Percentiles rank a stretch among this genome's conserved stretches.
Evolutionary conservation across 1,140 invertebrate genomes (phyloP).

Genomic region (Drosophila asahinai): DNA sequence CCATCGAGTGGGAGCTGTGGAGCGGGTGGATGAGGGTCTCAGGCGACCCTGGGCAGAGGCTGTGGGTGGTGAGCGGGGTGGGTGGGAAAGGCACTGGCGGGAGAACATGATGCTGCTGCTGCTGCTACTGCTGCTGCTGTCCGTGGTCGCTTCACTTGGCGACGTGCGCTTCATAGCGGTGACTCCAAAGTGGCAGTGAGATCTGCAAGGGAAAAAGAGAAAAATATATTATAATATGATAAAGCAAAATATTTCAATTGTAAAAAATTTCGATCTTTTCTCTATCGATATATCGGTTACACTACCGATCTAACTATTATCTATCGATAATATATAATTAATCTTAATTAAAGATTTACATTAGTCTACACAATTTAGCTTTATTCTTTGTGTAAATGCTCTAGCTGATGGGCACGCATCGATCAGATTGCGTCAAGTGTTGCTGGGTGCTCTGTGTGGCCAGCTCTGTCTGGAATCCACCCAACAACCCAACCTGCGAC

Average conservation of each 20-base stretch:
- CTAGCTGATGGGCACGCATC: no score
- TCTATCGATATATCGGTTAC: no score
- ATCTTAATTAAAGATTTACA: no score
- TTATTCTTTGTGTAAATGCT: background rate
- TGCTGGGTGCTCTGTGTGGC: background rate
- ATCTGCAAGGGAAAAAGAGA: conserved; percentile 47
- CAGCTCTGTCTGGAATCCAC: background rate
- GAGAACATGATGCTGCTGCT: conserved; percentile 66
- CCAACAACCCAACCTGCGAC: background rate
- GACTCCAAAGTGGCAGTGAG: conserved; percentile 47
- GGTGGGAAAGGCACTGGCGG: conserved; percentile 83
- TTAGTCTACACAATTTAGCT: background rate
- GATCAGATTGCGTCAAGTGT: no score
- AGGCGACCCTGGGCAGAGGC: conserved; percentile 18
- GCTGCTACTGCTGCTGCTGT: conserved; percentile 20
- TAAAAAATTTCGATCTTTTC: no score
- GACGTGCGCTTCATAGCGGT: conserved; percentile 25
- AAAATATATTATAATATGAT: background rate
- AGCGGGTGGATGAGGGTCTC: conserved; percentile 28
- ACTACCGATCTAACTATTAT: no score
- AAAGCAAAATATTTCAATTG: background rate
- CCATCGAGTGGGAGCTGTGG: conserved; percentile 51
- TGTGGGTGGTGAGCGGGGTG: conserved; percentile 35
- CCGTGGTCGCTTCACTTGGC: conserved; percentile 49
- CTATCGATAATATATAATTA: no score